Evolutionary conservation across 1,140 invertebrate genomes (phyloP).

Genomic region (Procambarus clarkii): DNA sequence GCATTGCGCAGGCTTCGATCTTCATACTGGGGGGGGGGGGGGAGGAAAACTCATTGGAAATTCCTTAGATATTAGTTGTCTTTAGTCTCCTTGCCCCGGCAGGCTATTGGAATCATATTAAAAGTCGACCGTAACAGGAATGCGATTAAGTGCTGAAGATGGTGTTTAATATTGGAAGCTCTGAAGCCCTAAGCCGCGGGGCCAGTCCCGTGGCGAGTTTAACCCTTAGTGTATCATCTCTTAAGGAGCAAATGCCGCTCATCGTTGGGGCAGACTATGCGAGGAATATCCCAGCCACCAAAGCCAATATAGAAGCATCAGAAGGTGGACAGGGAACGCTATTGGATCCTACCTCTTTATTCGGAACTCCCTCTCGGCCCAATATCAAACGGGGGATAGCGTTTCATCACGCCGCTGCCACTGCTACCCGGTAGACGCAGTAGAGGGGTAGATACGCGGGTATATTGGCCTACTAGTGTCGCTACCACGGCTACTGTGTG

Average conservation of each 20-base stretch:
- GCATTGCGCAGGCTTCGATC: conserved; percentile 61
- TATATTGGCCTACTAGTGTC: neutral
- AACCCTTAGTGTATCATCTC: conserved; percentile 35
- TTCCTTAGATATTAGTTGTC: conserved; percentile 70
- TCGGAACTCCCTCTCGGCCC: conserved; percentile 66
- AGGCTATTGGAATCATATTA: conserved; percentile 72
- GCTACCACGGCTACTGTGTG: too few relatives aligned
- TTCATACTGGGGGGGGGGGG: neutral
- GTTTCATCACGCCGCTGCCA: conserved; percentile 61
- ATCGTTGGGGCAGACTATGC: conserved; percentile 30
- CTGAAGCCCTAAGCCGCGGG: conserved; percentile 46
- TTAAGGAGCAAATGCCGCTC: conserved; percentile 55
- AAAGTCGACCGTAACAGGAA: conserved; percentile 72
- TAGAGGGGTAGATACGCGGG: neutral
- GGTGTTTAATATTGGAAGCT: conserved; percentile 71
- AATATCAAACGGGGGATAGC: conserved; percentile 68
- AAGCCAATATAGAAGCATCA: conserved; percentile 72
- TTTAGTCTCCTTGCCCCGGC: conserved; percentile 66
- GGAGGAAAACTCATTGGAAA: conserved; percentile 58
- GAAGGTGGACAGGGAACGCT: conserved; percentile 67
- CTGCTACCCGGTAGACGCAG: conserved; percentile 27
- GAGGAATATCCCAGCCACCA: conserved; percentile 63
- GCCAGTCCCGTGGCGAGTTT: conserved; percentile 37
- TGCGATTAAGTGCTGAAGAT: conserved; percentile 72
- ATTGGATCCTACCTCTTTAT: conserved; percentile 70